Base-by-base conservation (phyloP, 2,113 vertebrate genomes). In the Pipa parva region DNA sequence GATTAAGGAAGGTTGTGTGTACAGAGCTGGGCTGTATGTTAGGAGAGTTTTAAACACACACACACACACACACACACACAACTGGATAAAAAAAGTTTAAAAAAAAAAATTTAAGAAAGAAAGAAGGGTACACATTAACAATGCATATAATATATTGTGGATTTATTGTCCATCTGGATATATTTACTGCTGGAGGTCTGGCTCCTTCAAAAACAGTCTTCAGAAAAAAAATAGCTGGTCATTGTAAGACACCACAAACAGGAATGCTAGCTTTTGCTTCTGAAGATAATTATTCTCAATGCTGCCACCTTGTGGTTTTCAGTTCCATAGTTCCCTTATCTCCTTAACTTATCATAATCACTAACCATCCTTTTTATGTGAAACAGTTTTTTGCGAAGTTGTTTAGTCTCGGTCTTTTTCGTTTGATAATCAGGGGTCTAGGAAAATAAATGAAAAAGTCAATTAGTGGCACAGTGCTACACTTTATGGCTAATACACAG, bases 291-390 rank as follows among this genome's bases (percentile, higher is more conserved):
- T 3, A 36, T 39, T 15, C 11, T 10, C 5, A 6, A 18, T 24
- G 11, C 15, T 27, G 42, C 46, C 56, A 45, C 60, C 56, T 59
- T 39, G 65, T 59, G 65, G 46, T 7, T 24, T 3, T 42, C 29
- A 17, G 17, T 27, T 26, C 20, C 8, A 51, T 56, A 59, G 24
- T 7, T 27, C 4, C 20, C 7, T 21, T 28, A 90, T 6, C 81
- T 85, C 17, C 84, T 74, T 29, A 75, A 78, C 56, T 86, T 81
- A 80, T 93, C 92, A 1, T 88, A 93, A 59, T 82, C 76, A 74
- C 84, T 88, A 60, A 94, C 91, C 80, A 92, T 81, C 42, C 71
- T 74, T 66, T 94, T 94, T 81, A 94, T 86, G 75, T 93, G 90
- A 75, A 88, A 90, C 24, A 94, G 86, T 72, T 92, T 91, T 48